These are phyloP conservation scores for Lochmaea capreae DNA, from an alignment of 2,888 invertebrate species.

Conservation along the genomic window DNA sequence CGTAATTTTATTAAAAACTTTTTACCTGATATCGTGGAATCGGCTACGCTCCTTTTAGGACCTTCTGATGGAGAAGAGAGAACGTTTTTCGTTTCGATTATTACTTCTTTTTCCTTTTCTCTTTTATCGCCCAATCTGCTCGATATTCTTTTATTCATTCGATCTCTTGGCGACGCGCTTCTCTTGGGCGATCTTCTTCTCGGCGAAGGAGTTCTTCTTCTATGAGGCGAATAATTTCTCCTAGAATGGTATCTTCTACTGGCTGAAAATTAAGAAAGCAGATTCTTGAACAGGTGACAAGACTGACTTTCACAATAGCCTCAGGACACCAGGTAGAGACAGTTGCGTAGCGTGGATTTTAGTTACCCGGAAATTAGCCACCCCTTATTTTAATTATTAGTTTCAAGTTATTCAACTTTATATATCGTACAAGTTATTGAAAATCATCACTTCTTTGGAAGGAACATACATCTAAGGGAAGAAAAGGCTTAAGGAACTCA, in stretches of 20 bases:
- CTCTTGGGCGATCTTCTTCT: conserved; percentile 48
- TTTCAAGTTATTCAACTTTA: too few relatives aligned
- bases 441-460: too few relatives aligned
- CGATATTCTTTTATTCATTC: conserved; percentile 18
- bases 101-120: conserved; percentile 6
- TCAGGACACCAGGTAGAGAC: too few relatives aligned
- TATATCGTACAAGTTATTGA: too few relatives aligned
- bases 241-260: conserved; percentile 32
- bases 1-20: background rate
- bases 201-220: conserved; percentile 38
- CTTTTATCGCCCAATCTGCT: conserved; percentile 1
- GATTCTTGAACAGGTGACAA: too few relatives aligned
- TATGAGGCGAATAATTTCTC: conserved; percentile 28
- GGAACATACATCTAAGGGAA: too few relatives aligned
- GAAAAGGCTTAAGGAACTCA: too few relatives aligned
- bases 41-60: conserved; percentile 66
- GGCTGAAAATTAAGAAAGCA: background rate
- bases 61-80: conserved; percentile 61
- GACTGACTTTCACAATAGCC: too few relatives aligned
- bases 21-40: conserved; percentile 65
- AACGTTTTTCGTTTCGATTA: conserved; percentile 25
- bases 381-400: too few relatives aligned
- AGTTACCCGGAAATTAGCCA: too few relatives aligned
- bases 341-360: too few relatives aligned
- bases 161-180: conserved; percentile 31